Conservation (phyloP, 2,888 invertebrate genomes). For the Helicoverpa assulta region DNA sequence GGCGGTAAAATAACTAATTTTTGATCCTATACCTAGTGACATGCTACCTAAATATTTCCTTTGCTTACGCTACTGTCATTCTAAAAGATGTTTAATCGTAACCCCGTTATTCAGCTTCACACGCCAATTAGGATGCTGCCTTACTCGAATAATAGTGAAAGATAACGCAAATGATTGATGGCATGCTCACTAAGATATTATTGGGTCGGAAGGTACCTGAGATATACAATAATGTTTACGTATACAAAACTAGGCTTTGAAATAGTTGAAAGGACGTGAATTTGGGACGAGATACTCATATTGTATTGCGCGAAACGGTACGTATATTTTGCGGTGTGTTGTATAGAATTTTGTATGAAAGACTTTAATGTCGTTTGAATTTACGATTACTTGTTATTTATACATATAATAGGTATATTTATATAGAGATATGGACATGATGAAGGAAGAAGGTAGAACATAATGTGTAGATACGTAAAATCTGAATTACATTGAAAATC, state of each 20-base stretch:
- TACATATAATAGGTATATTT: not conserved
- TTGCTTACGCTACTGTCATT: too few relatives aligned
- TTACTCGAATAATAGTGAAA: slow-evolving; percentile 16
- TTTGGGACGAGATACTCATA: slow-evolving; percentile 34
- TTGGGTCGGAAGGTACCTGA: slow-evolving; percentile 26
- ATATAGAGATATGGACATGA: too few relatives aligned
- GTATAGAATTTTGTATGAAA: not conserved
- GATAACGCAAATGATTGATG: slow-evolving; percentile 62
- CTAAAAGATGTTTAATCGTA: too few relatives aligned
- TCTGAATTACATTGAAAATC: too few relatives aligned
- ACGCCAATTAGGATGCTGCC: not conserved
- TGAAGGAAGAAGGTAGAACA: too few relatives aligned
- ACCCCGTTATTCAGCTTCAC: not conserved
- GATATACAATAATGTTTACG: slow-evolving; percentile 29
- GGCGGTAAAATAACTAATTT: too few relatives aligned
- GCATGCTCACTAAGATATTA: slow-evolving; percentile 43
- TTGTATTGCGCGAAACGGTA: not conserved
- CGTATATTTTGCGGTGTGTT: slow-evolving; percentile 4
- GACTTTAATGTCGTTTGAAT: not conserved
- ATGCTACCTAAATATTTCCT: too few relatives aligned
- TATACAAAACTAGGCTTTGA: slow-evolving; percentile 19
- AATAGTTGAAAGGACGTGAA: slow-evolving; percentile 37
- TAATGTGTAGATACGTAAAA: too few relatives aligned
- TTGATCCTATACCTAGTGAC: too few relatives aligned
- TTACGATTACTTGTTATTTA: not conserved